These are phyloP conservation scores for Bubo bubo DNA, from an alignment of 2,113 vertebrate species.

Conservation along the genomic window DNA sequence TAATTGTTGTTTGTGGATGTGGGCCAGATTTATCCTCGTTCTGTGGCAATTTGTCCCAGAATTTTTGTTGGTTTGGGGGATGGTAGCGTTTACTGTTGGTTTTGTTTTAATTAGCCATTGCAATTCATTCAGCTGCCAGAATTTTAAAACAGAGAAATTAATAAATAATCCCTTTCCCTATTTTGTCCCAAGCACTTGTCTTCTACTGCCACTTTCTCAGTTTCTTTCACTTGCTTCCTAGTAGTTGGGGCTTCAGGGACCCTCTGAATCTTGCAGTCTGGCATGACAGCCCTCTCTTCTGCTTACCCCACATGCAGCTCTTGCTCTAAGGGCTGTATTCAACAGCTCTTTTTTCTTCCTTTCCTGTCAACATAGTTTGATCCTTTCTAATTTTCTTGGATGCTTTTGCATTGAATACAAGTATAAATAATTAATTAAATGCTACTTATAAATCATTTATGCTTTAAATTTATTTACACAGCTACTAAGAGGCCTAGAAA, in stretches of 20 bases:
- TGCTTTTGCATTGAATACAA: neutral
- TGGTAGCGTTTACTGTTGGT: neutral
- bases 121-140: neutral
- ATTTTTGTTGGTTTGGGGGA: neutral
- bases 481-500: neutral
- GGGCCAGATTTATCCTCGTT: neutral
- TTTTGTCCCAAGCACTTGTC: neutral
- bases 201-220: neutral
- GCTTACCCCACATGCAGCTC: neutral
- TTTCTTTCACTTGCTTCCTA: neutral
- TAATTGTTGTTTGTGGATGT: neutral
- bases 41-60: neutral
- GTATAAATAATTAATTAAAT: neutral
- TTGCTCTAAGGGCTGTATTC: neutral
- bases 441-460: neutral
- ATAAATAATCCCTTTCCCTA: neutral
- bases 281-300: neutral
- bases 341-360: neutral
- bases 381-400: neutral
- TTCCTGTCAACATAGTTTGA: neutral
- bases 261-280: neutral
- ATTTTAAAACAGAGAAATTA: neutral
- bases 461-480: neutral
- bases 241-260: neutral
- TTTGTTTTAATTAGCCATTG: neutral